Evolutionary conservation across 2,113 vertebrate genomes (phyloP), one percentile per base, ranked within the genome.

Genomic region (Xiphophorus couchianus): DNA sequence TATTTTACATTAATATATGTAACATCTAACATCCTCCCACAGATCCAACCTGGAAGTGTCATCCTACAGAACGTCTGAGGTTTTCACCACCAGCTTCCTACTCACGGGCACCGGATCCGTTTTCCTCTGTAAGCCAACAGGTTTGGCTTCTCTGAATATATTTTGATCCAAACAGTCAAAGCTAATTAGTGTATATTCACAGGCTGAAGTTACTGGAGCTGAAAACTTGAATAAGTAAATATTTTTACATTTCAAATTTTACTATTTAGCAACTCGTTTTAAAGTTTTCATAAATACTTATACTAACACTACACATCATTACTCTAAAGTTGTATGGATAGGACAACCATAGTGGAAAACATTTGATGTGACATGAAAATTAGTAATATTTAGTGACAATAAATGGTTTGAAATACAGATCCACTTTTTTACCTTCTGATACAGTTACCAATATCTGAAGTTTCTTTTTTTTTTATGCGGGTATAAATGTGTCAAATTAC

Each of bases 91-190:
- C 69, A 37, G 69, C 54, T 14, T 28, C 51, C 69, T 39, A 17
- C 33, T 61, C 68, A 33, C n/a, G 4, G 29, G 51, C 51, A 35
- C 35, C 22, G 33, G 33, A 54, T 22, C 6, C 14, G 51, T 61
- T 71, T 61, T 28, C 28, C n/a, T 71, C 69, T 58, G 68, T n/a
- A 19, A 33, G 42, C 42, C 66, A 70, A 29, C 8, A 12, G n/a
- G 25, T 42, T 62, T 60, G 69, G 31, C 31, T 5, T 17, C 30
- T 37, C 60, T 61, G 13, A 60, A 5, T 19, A 27, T 3, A 2
- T 37, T 69, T 13, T 27, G 12, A 19, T 51, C 48, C 67, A 54
- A 31, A 42, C 29, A 30, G n/a, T 69, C 29, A 69, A 25, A 69
- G 5, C 39, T 51, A 28, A 48, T 51, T 30, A 51, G n/a, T 58